phyloP scores from a whole-genome alignment of 2,113 vertebrate species.

The Crocuta crocuta region DNA sequence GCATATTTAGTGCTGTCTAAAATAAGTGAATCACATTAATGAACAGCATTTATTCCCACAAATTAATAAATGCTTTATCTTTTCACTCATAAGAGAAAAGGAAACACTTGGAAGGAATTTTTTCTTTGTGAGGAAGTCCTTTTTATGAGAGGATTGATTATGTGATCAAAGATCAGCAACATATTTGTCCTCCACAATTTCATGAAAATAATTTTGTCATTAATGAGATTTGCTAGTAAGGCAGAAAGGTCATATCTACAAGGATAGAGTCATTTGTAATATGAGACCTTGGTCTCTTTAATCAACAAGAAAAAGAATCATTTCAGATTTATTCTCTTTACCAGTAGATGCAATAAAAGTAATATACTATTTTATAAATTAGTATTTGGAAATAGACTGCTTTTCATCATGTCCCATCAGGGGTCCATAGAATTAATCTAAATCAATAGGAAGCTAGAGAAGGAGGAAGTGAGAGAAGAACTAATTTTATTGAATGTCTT shows the following conservation, averaged over 20 bases:
- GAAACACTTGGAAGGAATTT: conserved; percentile 17
- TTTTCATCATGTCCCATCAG: conserved; percentile 1
- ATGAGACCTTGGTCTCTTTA: neutral
- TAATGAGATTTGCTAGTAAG: conserved; percentile 55
- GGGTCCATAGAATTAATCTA: neutral
- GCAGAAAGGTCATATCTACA: conserved; percentile 34
- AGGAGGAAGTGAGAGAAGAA: neutral
- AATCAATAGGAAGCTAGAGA: neutral
- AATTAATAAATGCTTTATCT: conserved; percentile 27
- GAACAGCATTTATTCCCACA: conserved; percentile 1
- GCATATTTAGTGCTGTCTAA: neutral
- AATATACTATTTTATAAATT: neutral
- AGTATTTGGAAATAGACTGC: neutral
- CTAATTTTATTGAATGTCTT: neutral
- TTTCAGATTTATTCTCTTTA: conserved; percentile 42
- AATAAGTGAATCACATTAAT: neutral
- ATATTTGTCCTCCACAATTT: conserved; percentile 49
- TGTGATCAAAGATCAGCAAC: neutral
- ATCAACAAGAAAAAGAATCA: conserved; percentile 16
- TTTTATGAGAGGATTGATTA: conserved; percentile 38
- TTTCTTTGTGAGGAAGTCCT: neutral
- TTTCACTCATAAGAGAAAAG: conserved; percentile 26
- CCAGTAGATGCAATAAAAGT: conserved; percentile 19
- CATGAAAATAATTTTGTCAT: conserved; percentile 56
- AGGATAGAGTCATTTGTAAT: conserved; percentile 24